These are phyloP conservation scores for Typhlichthys eigenmanni DNA, from an alignment of 2,797 vertebrate species.

Conservation along the genomic window DNA sequence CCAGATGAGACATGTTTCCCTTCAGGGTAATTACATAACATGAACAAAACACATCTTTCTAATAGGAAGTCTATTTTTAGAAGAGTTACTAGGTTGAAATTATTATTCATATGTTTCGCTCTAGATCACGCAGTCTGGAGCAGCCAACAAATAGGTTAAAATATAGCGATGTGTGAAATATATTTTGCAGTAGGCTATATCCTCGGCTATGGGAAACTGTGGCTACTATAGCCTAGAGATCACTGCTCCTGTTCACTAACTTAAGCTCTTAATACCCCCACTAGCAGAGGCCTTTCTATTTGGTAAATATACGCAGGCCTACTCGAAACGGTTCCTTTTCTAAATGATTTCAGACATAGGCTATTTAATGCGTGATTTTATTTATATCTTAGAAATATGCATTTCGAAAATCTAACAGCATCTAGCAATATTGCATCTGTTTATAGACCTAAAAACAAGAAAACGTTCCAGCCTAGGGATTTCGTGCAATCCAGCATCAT, in stretches of 20 bases:
- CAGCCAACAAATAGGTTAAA: slow-evolving; percentile 24
- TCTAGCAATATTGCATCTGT: too few relatives aligned
- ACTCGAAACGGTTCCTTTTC: background rate
- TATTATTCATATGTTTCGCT: slow-evolving; percentile 61
- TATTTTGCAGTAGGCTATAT: background rate
- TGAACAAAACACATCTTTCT: slow-evolving; percentile 44
- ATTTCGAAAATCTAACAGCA: background rate
- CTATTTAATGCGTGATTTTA: too few relatives aligned
- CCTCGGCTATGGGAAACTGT: background rate
- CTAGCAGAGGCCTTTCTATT: slow-evolving; percentile 42
- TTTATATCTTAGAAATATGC: background rate
- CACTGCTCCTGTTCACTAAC: slow-evolving; percentile 16
- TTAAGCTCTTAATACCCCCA: slow-evolving; percentile 27
- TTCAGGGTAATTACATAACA: slow-evolving; percentile 67
- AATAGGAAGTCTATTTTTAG: slow-evolving; percentile 64
- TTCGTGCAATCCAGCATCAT: slow-evolving; percentile 11
- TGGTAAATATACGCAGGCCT: background rate
- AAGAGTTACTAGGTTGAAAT: slow-evolving; percentile 66
- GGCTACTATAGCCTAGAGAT: background rate
- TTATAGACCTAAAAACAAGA: too few relatives aligned
- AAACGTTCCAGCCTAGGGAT: background rate
- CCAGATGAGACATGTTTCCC: slow-evolving; percentile 63
- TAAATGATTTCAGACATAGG: too few relatives aligned
- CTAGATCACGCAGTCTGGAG: slow-evolving; percentile 41
- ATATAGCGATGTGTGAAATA: background rate